Percentiles rank a stretch among this genome's conserved stretches.
Conservation (phyloP, 2,113 vertebrate species). For the Misgurnus anguillicaudatus region DNA sequence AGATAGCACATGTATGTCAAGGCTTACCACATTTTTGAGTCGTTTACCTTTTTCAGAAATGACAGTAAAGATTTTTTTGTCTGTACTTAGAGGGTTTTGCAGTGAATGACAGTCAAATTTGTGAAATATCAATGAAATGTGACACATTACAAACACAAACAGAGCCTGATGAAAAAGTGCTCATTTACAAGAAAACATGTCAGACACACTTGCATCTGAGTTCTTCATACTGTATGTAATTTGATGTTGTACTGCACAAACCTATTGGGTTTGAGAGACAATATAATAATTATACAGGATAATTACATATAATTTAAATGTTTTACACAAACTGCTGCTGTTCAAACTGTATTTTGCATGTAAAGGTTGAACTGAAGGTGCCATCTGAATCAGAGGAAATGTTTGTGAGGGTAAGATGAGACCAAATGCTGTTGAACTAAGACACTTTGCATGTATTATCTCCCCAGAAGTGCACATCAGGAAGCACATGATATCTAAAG, state of each 20-base stretch:
- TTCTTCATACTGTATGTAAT: no score
- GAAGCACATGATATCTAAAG: slow-evolving; percentile 39
- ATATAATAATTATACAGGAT: not conserved
- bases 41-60: no score
- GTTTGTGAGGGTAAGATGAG: not conserved
- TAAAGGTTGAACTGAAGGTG: slow-evolving; percentile 1
- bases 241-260: not conserved
- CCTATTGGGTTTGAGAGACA: slow-evolving; percentile 3
- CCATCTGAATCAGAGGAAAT: not conserved
- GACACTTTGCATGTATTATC: slow-evolving; percentile 16
- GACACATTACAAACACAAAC: no score
- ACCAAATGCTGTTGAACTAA: not conserved
- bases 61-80: no score
- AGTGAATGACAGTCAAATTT: no score
- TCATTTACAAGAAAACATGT: no score
- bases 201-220: no score
- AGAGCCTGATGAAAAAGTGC: no score
- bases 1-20: no score
- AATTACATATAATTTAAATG: not conserved
- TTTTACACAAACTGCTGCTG: not conserved
- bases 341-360: not conserved
- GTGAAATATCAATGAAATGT: no score
- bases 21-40: no score
- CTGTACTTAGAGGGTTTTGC: no score
- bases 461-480: slow-evolving; percentile 25